Evolutionary conservation across 2,888 invertebrate genomes (phyloP).

Genomic region (Nemotelus pantherinus): DNA sequence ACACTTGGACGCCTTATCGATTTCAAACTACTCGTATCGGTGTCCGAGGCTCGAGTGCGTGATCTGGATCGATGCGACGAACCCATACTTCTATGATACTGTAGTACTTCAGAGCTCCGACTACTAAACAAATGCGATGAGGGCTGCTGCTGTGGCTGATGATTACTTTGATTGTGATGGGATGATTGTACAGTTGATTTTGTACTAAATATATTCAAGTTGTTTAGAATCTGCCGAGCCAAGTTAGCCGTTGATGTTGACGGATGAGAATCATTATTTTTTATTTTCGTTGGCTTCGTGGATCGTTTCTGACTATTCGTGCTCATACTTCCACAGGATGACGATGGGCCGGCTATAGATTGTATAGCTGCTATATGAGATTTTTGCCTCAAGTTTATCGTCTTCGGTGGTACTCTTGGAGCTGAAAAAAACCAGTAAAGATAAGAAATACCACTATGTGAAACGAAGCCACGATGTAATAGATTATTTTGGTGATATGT

Average conservation of each 20-base stretch:
- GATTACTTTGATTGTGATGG: constrained; percentile 47
- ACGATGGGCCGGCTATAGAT: constrained; percentile 25
- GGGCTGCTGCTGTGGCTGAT: constrained; percentile 52
- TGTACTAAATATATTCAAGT: constrained; percentile 78
- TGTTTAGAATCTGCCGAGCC: constrained; percentile 81
- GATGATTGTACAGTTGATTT: constrained; percentile 49
- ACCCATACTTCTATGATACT: constrained; percentile 60
- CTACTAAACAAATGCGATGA: constrained; percentile 62
- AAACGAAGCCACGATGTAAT: too few relatives aligned
- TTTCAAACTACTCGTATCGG: constrained; percentile 73
- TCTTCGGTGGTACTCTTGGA: constrained; percentile 55
- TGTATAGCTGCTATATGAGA: constrained; percentile 33
- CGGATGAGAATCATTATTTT: constrained; percentile 53
- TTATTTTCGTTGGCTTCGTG: constrained; percentile 58
- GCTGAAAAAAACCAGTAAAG: constrained; percentile 41
- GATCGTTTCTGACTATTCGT: constrained; percentile 52
- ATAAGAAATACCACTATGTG: too few relatives aligned
- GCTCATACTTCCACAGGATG: constrained; percentile 47
- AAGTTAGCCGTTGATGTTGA: constrained; percentile 70
- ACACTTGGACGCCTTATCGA: constrained; percentile 83
- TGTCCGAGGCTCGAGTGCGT: constrained; percentile 66
- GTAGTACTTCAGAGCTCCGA: constrained; percentile 62
- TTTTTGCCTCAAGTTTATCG: constrained; percentile 54
- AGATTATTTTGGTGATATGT: too few relatives aligned
- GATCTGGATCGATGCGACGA: constrained; percentile 64